These are phyloP conservation scores for Papilio xuthus DNA, from an alignment of 1,140 invertebrate genomes.

Conservation along the genomic window DNA sequence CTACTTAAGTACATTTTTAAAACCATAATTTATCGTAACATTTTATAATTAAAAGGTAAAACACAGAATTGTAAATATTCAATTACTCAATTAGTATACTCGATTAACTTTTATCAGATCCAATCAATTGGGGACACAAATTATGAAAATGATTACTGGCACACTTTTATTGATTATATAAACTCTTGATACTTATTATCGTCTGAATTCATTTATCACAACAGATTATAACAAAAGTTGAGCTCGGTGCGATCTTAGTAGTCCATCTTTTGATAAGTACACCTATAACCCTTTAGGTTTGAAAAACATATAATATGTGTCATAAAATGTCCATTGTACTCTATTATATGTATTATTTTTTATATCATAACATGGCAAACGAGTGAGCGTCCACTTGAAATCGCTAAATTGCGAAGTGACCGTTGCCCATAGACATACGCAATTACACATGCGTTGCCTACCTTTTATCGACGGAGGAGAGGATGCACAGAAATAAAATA, in stretches of 20 bases:
- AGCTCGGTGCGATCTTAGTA: neutral
- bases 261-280: neutral
- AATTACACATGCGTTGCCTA: no score
- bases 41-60: neutral
- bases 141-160: constrained; percentile 4
- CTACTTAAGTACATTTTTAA: no score
- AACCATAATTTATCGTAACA: neutral
- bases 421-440: no score
- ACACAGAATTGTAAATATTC: neutral
- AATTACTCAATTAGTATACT: neutral
- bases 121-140: neutral
- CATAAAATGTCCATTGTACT: no score
- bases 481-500: no score
- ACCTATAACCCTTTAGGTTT: neutral
- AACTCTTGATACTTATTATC: neutral
- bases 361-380: no score
- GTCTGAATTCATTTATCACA: neutral
- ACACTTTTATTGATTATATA: neutral
- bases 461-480: no score
- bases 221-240: neutral
- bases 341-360: no score
- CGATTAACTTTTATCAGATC: neutral
- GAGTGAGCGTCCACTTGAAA: no score
- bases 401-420: no score
- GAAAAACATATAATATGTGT: neutral